These are phyloP conservation scores for Tenebrosternarchus preto DNA, from an alignment of 2,113 vertebrate species.

Conservation along the genomic window DNA sequence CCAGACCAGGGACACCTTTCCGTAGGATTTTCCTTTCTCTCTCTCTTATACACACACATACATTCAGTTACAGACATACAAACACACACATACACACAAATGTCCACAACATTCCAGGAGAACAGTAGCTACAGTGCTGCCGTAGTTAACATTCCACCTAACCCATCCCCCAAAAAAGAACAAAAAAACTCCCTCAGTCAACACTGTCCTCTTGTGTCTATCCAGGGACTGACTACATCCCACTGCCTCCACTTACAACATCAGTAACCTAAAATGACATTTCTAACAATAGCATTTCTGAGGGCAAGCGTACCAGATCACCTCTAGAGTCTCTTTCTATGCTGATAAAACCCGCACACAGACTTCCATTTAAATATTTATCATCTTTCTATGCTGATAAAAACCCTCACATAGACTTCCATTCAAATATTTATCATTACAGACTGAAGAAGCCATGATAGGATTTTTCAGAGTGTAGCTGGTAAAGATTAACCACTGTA, in stretches of 20 bases:
- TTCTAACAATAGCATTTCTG: not conserved
- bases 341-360: constrained; percentile 9
- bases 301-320: not conserved
- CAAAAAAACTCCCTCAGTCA: constrained; percentile 27
- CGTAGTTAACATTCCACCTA: not conserved
- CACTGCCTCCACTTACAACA: constrained; percentile 3
- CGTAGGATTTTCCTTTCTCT: too few relatives aligned
- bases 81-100: too few relatives aligned
- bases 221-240: constrained; percentile 16
- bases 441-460: not conserved
- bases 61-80: too few relatives aligned
- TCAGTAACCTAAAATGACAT: constrained; percentile 20
- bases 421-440: not conserved
- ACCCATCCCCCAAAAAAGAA: constrained; percentile 10
- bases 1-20: constrained; percentile 13
- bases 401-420: constrained; percentile 3
- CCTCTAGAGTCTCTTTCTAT: constrained; percentile 22
- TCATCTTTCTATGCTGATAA: constrained; percentile 1
- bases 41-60: too few relatives aligned
- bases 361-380: not conserved
- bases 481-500: not conserved
- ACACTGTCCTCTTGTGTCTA: not conserved
- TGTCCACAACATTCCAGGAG: too few relatives aligned
- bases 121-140: not conserved
- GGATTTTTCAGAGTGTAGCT: not conserved